phyloP scores from a whole-genome alignment of 2,797 vertebrate species.

The Pogonophryne albipinna region DNA sequence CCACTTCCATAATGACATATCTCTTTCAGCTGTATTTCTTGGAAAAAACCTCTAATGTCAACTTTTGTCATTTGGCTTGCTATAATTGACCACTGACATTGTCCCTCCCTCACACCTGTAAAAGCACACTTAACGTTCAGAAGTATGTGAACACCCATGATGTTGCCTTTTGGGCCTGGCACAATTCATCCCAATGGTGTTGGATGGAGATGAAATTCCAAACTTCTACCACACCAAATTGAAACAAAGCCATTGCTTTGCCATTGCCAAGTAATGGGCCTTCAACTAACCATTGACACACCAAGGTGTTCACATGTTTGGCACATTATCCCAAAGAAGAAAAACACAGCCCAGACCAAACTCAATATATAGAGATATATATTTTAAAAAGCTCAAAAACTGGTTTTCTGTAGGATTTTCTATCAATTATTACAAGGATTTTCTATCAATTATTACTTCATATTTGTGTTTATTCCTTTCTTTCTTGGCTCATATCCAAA shows the following conservation, averaged over 20 bases:
- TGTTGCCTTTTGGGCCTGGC: not conserved
- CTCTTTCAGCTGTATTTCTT: conserved; percentile 69
- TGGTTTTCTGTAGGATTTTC: not conserved
- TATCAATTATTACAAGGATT: not conserved
- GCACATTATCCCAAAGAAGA: too few species aligned
- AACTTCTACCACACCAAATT: not conserved
- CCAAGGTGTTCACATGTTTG: not conserved
- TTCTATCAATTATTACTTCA: not conserved
- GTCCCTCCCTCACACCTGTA: conserved; percentile 12
- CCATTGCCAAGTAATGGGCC: not conserved
- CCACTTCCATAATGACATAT: conserved; percentile 71
- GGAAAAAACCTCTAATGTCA: conserved; percentile 54
- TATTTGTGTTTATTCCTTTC: not conserved
- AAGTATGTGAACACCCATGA: not conserved
- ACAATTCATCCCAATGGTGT: conserved; percentile 1
- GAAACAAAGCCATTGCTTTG: not conserved
- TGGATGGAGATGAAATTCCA: not conserved
- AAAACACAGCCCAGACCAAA: too few species aligned
- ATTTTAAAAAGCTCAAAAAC: not conserved
- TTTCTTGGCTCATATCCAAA: not conserved
- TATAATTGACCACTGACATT: conserved; percentile 64
- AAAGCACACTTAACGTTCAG: conserved; percentile 16
- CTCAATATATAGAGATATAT: not conserved
- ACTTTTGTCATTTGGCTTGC: conserved; percentile 51
- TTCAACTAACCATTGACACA: not conserved